phyloP scores from a whole-genome alignment of 2,888 invertebrate species.

The Neoaliturus tenellus region DNA sequence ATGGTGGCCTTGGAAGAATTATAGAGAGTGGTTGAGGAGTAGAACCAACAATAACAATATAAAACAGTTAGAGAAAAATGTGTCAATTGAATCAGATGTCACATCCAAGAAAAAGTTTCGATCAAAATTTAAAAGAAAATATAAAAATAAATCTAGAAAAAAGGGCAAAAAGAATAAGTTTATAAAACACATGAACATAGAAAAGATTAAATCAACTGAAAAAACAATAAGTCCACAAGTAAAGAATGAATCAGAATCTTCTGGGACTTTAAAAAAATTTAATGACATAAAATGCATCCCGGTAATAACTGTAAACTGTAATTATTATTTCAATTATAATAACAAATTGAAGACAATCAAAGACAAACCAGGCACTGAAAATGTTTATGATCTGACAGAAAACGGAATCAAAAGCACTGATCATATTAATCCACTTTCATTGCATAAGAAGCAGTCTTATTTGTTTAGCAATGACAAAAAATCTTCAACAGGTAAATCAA shows the following conservation, averaged over 20 bases:
- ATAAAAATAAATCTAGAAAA: slow-evolving; percentile 7
- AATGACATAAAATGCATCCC: not conserved
- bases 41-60: slow-evolving; percentile 49
- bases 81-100: not conserved
- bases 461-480: not conserved
- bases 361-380: not conserved
- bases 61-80: not conserved
- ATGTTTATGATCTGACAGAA: not conserved
- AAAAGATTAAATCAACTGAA: not conserved
- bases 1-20: slow-evolving; percentile 64
- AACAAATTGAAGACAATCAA: not conserved
- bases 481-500: not conserved
- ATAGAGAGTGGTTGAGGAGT: slow-evolving; percentile 60
- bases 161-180: too few relatives aligned
- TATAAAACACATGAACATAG: not conserved
- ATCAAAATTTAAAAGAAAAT: not conserved
- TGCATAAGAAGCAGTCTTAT: not conserved
- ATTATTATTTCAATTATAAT: not conserved
- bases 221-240: not conserved
- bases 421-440: not conserved
- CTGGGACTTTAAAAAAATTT: not conserved
- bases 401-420: not conserved
- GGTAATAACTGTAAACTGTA: not conserved
- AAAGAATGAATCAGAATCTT: not conserved
- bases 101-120: not conserved